Evolutionary conservation across 1,140 invertebrate genomes (phyloP).

Genomic region (Arctopsyche grandis): DNA sequence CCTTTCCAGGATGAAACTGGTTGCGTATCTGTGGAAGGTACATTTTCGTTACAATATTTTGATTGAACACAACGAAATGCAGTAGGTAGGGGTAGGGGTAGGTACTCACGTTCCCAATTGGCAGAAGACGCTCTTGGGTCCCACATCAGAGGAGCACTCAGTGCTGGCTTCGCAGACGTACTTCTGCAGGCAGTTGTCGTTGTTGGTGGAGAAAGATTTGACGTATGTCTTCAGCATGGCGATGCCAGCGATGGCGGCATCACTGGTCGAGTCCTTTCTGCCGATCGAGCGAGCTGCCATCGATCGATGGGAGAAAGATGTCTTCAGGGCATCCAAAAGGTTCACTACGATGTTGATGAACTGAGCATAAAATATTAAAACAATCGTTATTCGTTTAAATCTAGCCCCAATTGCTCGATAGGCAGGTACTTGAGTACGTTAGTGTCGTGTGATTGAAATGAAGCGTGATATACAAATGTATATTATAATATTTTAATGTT

Average conservation of each 20-base stretch:
- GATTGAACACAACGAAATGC: background rate
- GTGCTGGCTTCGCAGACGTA: constrained; percentile 89
- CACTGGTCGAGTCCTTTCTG: constrained; percentile 84
- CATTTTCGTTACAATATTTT: background rate
- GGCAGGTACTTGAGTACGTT: background rate
- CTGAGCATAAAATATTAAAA: constrained; percentile 64
- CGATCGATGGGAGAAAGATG: constrained; percentile 90
- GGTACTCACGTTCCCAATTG: constrained; percentile 90
- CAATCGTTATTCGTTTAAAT: background rate
- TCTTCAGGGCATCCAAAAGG: constrained; percentile 88
- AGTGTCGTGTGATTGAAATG: background rate
- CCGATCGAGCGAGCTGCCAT: constrained; percentile 82
- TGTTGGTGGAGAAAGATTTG: constrained; percentile 80
- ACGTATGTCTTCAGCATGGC: constrained; percentile 90
- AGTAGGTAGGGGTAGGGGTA: background rate
- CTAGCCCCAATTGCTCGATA: background rate
- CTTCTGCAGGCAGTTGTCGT: constrained; percentile 82
- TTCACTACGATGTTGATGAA: constrained; percentile 92
- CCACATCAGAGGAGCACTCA: constrained; percentile 85
- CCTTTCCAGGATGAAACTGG: constrained; percentile 84
- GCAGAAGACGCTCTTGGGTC: constrained; percentile 87
- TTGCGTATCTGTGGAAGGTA: constrained; percentile 75
- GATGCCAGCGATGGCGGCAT: constrained; percentile 85
- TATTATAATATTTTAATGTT: constrained; percentile 22
- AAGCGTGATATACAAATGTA: constrained; percentile 1